A percentile compares a stretch with the other conserved stretches of the same genome.
Evolutionary conservation across 2,888 invertebrate species (phyloP).

Genomic region (Congeria kusceri): DNA sequence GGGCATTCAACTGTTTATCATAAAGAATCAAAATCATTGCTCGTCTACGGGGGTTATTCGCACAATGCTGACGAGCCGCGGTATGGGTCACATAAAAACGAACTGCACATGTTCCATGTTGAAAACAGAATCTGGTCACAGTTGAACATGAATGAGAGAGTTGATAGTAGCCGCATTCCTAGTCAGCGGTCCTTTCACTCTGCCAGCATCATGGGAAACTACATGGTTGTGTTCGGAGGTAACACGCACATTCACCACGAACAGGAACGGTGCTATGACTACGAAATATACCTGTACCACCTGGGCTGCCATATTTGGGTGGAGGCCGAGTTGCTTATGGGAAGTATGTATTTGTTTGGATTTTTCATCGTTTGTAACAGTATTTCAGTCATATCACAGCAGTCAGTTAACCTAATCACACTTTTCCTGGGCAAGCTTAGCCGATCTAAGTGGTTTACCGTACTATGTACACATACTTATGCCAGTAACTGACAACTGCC

Average conservation of each 20-base stretch:
- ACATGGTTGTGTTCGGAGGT: conserved; percentile 96
- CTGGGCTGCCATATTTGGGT: conserved; percentile 90
- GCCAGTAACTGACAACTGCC: no score
- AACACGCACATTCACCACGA: conserved; percentile 97
- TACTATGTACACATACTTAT: no score
- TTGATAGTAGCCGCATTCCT: conserved; percentile 27
- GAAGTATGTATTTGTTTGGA: conserved; percentile 45
- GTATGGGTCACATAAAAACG: conserved; percentile 95
- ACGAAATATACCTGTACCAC: conserved; percentile 97
- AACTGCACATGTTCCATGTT: conserved; percentile 95
- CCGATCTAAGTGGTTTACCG: no score
- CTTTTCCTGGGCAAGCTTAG: no score
- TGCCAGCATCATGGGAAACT: conserved; percentile 90
- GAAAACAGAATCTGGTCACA: conserved; percentile 92
- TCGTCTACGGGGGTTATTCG: conserved; percentile 95
- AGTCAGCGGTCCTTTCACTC: conserved; percentile 93
- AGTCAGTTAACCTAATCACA: no score
- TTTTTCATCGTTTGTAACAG: neutral
- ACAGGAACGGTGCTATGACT: conserved; percentile 95
- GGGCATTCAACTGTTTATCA: conserved; percentile 97
- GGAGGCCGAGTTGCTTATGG: conserved; percentile 39
- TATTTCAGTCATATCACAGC: no score
- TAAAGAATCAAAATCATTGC: conserved; percentile 92
- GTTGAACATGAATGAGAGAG: conserved; percentile 65
- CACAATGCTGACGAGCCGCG: conserved; percentile 86